Percentiles rank a stretch among this genome's conserved stretches.
These are phyloP conservation scores for Morbakka virulenta DNA, from an alignment of 30 jellyfish, hydroid and myxozoan genomes.

Conservation along the genomic window DNA sequence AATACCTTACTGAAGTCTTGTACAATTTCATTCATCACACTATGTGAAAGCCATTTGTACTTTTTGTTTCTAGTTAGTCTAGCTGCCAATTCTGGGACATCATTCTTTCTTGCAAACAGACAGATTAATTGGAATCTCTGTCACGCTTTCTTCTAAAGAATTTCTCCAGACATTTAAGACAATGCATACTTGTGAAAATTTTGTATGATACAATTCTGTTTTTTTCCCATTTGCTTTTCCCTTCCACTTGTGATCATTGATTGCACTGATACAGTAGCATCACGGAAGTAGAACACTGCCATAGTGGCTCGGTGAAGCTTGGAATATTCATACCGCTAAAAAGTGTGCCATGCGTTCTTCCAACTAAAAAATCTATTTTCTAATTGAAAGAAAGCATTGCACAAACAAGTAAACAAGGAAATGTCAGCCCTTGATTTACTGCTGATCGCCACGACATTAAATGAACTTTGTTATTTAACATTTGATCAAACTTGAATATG, in stretches of 20 bases:
- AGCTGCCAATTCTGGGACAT: too few species aligned
- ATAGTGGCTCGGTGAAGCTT: constrained; percentile 1
- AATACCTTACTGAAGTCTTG: constrained; percentile 45
- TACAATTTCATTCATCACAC: constrained; percentile 44
- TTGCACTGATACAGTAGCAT: constrained; percentile 15
- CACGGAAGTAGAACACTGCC: constrained; percentile 8
- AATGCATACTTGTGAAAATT: constrained; percentile 11
- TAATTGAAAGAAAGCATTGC: too few species aligned
- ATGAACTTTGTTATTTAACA: too few species aligned
- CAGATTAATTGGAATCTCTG: constrained; percentile 17
- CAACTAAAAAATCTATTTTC: constrained; percentile 15
- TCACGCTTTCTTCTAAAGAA: background rate
- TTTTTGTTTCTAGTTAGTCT: constrained; percentile 37
- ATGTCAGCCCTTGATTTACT: too few species aligned
- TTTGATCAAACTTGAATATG: too few species aligned
- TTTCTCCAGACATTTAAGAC: constrained; percentile 21
- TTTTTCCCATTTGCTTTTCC: constrained; percentile 15
- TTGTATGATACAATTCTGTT: too few species aligned
- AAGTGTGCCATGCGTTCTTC: constrained; percentile 21
- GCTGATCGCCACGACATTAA: too few species aligned
- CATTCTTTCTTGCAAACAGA: constrained; percentile 33
- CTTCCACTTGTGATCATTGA: constrained; percentile 4
- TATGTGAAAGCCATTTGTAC: too few species aligned
- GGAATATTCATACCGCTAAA: constrained; percentile 18
- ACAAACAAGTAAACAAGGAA: too few species aligned